Conservation (phyloP, 2,888 invertebrate genomes). For the Hylaea fasciaria region DNA sequence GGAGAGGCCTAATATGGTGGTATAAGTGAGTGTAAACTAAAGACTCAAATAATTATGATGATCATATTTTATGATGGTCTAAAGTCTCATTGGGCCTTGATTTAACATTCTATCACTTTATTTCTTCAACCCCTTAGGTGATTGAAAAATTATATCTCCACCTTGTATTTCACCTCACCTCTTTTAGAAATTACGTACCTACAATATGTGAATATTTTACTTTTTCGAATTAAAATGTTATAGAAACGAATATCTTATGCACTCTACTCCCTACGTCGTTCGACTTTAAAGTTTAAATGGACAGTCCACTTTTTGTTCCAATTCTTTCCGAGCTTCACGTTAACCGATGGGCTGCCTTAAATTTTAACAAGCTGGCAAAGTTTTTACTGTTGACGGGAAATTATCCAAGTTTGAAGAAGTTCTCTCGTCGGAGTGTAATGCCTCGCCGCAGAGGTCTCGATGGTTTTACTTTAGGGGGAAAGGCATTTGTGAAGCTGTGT, state of each 20-base stretch:
- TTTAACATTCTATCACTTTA: too few species aligned
- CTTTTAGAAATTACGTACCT: not conserved
- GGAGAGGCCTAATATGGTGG: too few species aligned
- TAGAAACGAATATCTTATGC: slow-evolving; percentile 3
- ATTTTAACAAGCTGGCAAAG: slow-evolving; percentile 21
- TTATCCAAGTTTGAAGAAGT: slow-evolving; percentile 18
- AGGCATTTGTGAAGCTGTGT: slow-evolving; percentile 8
- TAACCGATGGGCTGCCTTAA: slow-evolving; percentile 6
- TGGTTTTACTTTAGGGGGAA: slow-evolving; percentile 1
- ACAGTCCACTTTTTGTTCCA: slow-evolving; percentile 17
- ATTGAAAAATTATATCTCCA: not conserved
- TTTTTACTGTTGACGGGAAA: slow-evolving; percentile 22
- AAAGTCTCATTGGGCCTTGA: too few species aligned
- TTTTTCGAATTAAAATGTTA: slow-evolving; percentile 12
- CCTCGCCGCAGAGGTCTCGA: slow-evolving; percentile 1
- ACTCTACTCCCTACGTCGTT: not conserved
- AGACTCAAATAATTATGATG: too few species aligned
- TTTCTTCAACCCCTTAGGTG: not conserved
- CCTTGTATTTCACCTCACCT: not conserved
- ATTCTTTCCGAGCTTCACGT: slow-evolving; percentile 10
- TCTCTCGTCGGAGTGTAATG: slow-evolving; percentile 12
- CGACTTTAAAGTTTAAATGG: slow-evolving; percentile 4
- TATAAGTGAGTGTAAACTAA: too few species aligned
- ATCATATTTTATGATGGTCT: too few species aligned
- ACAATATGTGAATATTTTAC: too few species aligned